phyloP scores from a whole-genome alignment of 2,113 vertebrate species.

The Toxotes jaculatrix region DNA sequence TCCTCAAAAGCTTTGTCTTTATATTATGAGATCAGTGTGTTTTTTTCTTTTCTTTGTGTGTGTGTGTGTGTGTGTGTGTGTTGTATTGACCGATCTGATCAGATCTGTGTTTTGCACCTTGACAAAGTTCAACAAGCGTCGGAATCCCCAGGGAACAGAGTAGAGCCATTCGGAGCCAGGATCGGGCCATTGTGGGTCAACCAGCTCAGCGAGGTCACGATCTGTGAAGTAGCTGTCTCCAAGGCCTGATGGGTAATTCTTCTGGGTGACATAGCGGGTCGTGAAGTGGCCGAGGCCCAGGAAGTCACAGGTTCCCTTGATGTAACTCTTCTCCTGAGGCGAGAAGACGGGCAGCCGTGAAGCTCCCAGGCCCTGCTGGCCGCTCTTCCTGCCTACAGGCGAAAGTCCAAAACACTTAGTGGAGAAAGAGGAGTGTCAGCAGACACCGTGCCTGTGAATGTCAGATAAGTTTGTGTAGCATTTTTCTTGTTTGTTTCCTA shows the following conservation, averaged over 20 bases:
- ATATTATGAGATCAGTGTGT: too few species aligned
- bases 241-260: constrained; percentile 83
- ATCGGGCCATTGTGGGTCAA: constrained; percentile 90
- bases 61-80: too few species aligned
- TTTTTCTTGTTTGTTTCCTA: too few species aligned
- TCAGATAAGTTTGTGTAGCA: neutral
- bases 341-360: constrained; percentile 90
- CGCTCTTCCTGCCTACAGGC: constrained; percentile 88
- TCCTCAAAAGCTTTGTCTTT: too few species aligned
- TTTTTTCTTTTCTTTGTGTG: too few species aligned
- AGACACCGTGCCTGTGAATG: neutral
- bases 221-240: constrained; percentile 88
- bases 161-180: constrained; percentile 88
- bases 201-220: constrained; percentile 87
- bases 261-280: constrained; percentile 88
- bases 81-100: too few species aligned
- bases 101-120: constrained; percentile 82
- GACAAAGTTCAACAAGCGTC: constrained; percentile 87
- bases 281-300: constrained; percentile 92
- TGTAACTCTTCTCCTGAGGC: constrained; percentile 89
- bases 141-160: constrained; percentile 77
- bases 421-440: too few species aligned
- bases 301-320: constrained; percentile 92
- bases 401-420: neutral
- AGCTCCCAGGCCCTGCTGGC: constrained; percentile 88